These are phyloP conservation scores for Mionectes olivaceus DNA, from an alignment of 2,797 vertebrate genomes.

Conservation along the genomic window DNA sequence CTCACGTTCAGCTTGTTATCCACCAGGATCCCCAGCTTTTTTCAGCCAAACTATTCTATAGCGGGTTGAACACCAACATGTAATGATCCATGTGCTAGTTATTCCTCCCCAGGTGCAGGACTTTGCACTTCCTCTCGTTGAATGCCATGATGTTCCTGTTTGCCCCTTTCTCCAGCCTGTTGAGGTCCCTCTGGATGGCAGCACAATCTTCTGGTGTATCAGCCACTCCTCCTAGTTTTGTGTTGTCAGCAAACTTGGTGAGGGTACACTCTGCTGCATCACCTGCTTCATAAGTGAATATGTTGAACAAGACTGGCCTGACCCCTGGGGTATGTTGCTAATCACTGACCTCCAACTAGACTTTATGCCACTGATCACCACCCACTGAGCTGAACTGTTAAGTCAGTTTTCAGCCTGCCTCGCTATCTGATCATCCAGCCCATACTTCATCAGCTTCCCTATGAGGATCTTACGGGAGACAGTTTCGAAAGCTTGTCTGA, in stretches of 20 bases:
- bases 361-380: not conserved
- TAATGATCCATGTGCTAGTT: not conserved
- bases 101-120: not conserved
- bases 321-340: not conserved
- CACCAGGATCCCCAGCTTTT: not conserved
- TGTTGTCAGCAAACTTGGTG: accelerated
- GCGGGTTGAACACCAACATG: accelerated
- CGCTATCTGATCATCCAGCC: not conserved
- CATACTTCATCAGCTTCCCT: not conserved
- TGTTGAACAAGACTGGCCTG: not conserved
- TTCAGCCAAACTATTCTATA: not conserved
- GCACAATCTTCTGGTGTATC: not conserved
- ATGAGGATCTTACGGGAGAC: not conserved
- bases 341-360: not conserved
- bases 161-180: not conserved
- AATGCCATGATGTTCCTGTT: not conserved
- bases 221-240: not conserved
- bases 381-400: not conserved
- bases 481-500: not conserved
- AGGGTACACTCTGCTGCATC: not conserved
- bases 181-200: not conserved
- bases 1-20: not conserved
- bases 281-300: not conserved
- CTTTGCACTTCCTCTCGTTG: not conserved
- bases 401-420: not conserved